phyloP scores from a whole-genome alignment of 2,888 invertebrate species.

The Notodromas monacha region DNA sequence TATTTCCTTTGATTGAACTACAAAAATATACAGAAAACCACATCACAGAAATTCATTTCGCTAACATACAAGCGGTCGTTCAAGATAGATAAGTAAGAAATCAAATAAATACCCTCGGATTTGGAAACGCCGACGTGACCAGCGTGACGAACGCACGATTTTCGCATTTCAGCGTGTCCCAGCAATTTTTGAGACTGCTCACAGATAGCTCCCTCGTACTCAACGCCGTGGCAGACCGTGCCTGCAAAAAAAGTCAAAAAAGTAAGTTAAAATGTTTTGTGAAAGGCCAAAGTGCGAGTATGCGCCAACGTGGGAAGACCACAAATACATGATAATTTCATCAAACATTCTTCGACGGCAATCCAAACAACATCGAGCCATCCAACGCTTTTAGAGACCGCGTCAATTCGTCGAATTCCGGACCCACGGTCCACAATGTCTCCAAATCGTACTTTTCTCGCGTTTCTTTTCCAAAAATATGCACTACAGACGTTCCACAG shows the following conservation, averaged over 20 bases:
- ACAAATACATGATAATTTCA: too few species aligned
- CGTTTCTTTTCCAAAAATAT: constrained; percentile 38
- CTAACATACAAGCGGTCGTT: too few species aligned
- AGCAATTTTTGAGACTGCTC: constrained; percentile 54
- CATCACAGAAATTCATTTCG: background rate
- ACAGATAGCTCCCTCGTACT: constrained; percentile 48
- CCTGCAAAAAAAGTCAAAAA: constrained; percentile 16
- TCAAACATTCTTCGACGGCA: too few species aligned
- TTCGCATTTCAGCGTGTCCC: constrained; percentile 73
- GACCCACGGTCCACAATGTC: constrained; percentile 58
- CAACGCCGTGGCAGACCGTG: constrained; percentile 36
- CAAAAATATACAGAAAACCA: background rate
- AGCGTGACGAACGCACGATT: constrained; percentile 58
- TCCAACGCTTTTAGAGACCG: background rate
- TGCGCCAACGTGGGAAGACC: too few species aligned
- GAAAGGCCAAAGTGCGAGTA: too few species aligned
- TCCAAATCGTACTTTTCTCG: constrained; percentile 52
- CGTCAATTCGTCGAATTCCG: constrained; percentile 34
- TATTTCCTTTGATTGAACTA: background rate
- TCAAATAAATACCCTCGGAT: constrained; percentile 28
- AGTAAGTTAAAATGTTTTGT: background rate
- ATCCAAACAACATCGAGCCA: background rate
- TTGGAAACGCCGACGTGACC: constrained; percentile 75
- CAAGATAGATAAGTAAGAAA: constrained; percentile 2
- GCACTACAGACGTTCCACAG: constrained; percentile 65